A percentile compares a stretch with the other conserved stretches of the same genome.
Evolutionary conservation across 2,113 vertebrate genomes (phyloP).

Genomic region (Leptodactylus fuscus): DNA sequence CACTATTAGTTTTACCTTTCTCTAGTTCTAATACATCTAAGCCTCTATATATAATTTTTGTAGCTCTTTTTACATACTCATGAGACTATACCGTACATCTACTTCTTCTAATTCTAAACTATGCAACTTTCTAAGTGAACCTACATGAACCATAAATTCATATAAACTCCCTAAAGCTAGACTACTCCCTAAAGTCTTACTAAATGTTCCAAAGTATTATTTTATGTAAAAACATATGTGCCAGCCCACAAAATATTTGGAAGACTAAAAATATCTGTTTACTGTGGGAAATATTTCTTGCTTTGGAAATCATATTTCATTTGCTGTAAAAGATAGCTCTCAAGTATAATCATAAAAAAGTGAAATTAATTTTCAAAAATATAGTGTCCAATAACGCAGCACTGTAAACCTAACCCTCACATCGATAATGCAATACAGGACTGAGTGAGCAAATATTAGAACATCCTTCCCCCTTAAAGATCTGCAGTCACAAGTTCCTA

Average conservation of each 20-base stretch:
- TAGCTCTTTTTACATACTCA: too few species aligned
- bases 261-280: slow-evolving; percentile 16
- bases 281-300: slow-evolving; percentile 28
- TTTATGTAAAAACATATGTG: not conserved
- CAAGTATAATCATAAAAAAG: not conserved
- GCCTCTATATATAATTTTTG: too few species aligned
- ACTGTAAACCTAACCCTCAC: not conserved
- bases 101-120: not conserved
- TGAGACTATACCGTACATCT: too few species aligned
- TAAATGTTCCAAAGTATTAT: not conserved
- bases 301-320: slow-evolving; percentile 2
- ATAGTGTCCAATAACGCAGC: not conserved
- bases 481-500: slow-evolving; percentile 4
- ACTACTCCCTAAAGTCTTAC: not conserved
- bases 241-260: slow-evolving; percentile 6
- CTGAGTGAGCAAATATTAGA: too few species aligned
- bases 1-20: too few species aligned
- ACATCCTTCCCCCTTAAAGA: not conserved
- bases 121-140: not conserved
- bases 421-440: not conserved
- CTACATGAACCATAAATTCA: not conserved
- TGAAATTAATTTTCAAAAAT: not conserved
- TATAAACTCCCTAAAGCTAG: not conserved
- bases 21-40: too few species aligned
- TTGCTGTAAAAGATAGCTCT: not conserved